Evolutionary conservation across 2,113 vertebrate species (phyloP).

Genomic region (Lophotis ruficrista): DNA sequence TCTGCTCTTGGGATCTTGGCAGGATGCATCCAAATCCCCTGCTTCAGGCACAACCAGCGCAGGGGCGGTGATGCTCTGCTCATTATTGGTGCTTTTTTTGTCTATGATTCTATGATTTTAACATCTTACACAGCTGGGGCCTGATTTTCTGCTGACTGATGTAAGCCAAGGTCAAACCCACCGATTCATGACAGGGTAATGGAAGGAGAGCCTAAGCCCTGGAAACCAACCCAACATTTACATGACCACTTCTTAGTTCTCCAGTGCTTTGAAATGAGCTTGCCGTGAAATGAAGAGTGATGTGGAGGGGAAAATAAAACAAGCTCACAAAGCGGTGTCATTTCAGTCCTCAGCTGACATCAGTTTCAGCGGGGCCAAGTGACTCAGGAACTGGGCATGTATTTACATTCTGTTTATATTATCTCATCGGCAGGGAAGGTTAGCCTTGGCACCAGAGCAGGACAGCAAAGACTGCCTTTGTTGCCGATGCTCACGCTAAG

Average conservation of each 20-base stretch:
- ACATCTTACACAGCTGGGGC: not conserved
- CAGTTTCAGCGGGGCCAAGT: not conserved
- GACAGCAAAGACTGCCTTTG: slow-evolving; percentile 55
- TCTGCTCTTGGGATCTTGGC: not conserved
- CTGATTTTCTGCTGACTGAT: not conserved
- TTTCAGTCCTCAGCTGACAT: slow-evolving; percentile 28
- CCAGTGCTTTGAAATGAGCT: not conserved
- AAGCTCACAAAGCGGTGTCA: not conserved
- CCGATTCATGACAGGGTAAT: rapidly evolving
- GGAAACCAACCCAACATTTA: not conserved
- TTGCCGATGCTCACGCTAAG: not conserved
- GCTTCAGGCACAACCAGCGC: too few relatives aligned
- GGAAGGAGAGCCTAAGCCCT: not conserved
- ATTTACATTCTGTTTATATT: slow-evolving; percentile 66
- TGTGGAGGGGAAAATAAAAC: not conserved
- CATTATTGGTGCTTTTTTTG: not conserved
- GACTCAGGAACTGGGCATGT: slow-evolving; percentile 53
- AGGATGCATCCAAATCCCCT: not conserved
- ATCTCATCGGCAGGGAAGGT: slow-evolving; percentile 23
- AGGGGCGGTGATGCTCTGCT: rapidly evolving
- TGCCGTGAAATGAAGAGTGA: rapidly evolving
- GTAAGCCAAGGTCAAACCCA: not conserved
- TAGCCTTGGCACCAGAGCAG: slow-evolving; percentile 16
- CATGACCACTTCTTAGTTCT: not conserved
- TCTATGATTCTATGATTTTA: too few relatives aligned